Conservation (phyloP, 2,888 invertebrate species). For the Aphidius colemani region DNA sequence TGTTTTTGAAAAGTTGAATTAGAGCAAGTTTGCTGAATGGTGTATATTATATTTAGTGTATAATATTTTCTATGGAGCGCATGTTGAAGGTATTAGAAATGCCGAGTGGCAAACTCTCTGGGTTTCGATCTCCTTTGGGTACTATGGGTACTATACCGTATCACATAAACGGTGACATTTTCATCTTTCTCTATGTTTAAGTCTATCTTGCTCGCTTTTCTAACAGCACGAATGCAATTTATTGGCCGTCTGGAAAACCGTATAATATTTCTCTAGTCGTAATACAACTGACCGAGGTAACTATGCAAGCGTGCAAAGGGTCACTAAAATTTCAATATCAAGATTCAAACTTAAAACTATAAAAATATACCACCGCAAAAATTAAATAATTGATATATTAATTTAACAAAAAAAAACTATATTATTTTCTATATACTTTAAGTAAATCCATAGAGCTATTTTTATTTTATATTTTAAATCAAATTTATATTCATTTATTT, state of each 20-base stretch:
- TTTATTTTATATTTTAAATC: neutral
- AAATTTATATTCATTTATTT: too few relatives aligned
- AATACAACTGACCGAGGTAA: conserved; percentile 27
- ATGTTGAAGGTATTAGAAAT: conserved; percentile 9
- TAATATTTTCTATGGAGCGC: too few relatives aligned
- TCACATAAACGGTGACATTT: conserved; percentile 23
- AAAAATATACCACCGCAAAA: neutral
- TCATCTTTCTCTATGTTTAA: neutral
- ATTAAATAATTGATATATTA: too few relatives aligned
- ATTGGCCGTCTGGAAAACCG: conserved; percentile 19
- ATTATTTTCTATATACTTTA: too few relatives aligned
- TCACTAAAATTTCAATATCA: conserved; percentile 13
- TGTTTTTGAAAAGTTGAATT: too few relatives aligned
- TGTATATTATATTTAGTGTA: too few relatives aligned
- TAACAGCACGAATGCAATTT: conserved; percentile 24
- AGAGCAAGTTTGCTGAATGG: too few relatives aligned
- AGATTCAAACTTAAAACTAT: neutral
- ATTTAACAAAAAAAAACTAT: too few relatives aligned
- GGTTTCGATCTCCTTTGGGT: conserved; percentile 5
- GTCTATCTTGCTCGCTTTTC: too few relatives aligned
- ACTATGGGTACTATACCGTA: conserved; percentile 12
- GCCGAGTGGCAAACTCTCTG: conserved; percentile 17
- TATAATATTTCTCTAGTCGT: conserved; percentile 16
- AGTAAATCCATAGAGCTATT: neutral
- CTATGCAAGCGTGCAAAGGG: conserved; percentile 25